These are phyloP conservation scores for Anticlea derivata DNA, from an alignment of 2,888 invertebrate genomes.

Conservation along the genomic window DNA sequence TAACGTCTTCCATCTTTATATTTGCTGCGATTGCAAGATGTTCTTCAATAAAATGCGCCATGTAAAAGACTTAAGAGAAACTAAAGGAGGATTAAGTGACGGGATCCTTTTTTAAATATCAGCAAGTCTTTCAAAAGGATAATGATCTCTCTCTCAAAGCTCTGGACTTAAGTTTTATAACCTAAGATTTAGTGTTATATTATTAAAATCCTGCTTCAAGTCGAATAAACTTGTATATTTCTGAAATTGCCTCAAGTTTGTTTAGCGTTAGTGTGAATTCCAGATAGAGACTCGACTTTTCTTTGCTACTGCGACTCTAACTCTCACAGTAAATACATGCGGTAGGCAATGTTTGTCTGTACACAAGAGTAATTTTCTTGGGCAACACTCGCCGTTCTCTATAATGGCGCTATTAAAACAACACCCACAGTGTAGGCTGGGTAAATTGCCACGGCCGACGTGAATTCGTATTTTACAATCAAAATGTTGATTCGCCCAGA, in stretches of 20 bases:
- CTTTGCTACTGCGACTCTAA: slow-evolving; percentile 43
- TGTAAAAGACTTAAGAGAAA: slow-evolving; percentile 19
- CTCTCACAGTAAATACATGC: slow-evolving; percentile 53
- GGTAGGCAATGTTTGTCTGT: slow-evolving; percentile 57
- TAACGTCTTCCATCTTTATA: slow-evolving; percentile 16
- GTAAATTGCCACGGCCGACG: slow-evolving; percentile 76
- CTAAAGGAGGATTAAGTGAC: slow-evolving; percentile 28
- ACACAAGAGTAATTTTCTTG: slow-evolving; percentile 71
- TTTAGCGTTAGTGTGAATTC: slow-evolving; percentile 26
- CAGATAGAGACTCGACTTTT: slow-evolving; percentile 27
- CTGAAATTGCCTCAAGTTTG: slow-evolving; percentile 5
- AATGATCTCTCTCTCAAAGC: slow-evolving; percentile 23
- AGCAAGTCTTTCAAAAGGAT: slow-evolving; percentile 31
- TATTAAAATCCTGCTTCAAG: slow-evolving; percentile 5
- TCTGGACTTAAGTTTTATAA: slow-evolving; percentile 21
- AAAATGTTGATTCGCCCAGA: slow-evolving; percentile 76
- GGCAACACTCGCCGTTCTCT: slow-evolving; percentile 70
- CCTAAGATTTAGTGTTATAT: slow-evolving; percentile 1
- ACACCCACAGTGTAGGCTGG: slow-evolving; percentile 72
- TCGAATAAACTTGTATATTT: slow-evolving; percentile 5
- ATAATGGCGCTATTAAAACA: slow-evolving; percentile 78
- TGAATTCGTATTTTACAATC: slow-evolving; percentile 74
- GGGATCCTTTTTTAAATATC: slow-evolving; percentile 31
- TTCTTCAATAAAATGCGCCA: slow-evolving; percentile 14
- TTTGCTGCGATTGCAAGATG: slow-evolving; percentile 10